A percentile compares a stretch with the other conserved stretches of the same genome.
These are phyloP conservation scores for Stictonetta naevosa DNA, from an alignment of 2,113 vertebrate species.

Conservation along the genomic window DNA sequence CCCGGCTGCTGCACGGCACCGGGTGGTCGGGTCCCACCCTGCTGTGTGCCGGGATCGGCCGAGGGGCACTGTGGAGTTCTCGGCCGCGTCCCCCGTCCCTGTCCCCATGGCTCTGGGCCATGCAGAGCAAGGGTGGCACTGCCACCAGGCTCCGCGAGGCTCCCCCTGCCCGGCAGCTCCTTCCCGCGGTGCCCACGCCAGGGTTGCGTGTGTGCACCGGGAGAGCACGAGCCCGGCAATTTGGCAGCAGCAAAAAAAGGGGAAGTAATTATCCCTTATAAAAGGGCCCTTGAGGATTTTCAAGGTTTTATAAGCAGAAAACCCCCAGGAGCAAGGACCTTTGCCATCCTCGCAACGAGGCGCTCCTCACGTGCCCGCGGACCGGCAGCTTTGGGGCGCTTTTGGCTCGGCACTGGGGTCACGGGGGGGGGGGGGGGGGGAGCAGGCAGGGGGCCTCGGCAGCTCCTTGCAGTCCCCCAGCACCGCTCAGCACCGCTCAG, in stretches of 20 bases:
- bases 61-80: rapidly evolving
- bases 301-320: not conserved
- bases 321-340: not conserved
- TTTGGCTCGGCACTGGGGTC: not conserved
- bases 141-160: not conserved
- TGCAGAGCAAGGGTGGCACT: not conserved
- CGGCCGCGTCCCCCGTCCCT: rapidly evolving
- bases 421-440: no score
- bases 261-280: not conserved
- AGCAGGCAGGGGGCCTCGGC: not conserved
- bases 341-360: not conserved
- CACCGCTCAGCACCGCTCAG: no score
- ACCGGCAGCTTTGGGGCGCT: not conserved
- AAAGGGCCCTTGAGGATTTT: not conserved
- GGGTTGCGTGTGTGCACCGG: not conserved
- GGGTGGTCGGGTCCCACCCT: not conserved
- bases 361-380: not conserved
- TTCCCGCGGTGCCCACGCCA: rapidly evolving
- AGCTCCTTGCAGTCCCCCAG: not conserved
- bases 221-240: not conserved
- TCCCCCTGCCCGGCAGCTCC: not conserved
- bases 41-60: rapidly evolving
- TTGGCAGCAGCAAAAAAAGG: not conserved
- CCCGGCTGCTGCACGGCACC: rapidly evolving
- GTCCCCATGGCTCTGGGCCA: not conserved